These are phyloP conservation scores for Alligator sinensis DNA, from an alignment of 2,113 vertebrate species.

Conservation along the genomic window DNA sequence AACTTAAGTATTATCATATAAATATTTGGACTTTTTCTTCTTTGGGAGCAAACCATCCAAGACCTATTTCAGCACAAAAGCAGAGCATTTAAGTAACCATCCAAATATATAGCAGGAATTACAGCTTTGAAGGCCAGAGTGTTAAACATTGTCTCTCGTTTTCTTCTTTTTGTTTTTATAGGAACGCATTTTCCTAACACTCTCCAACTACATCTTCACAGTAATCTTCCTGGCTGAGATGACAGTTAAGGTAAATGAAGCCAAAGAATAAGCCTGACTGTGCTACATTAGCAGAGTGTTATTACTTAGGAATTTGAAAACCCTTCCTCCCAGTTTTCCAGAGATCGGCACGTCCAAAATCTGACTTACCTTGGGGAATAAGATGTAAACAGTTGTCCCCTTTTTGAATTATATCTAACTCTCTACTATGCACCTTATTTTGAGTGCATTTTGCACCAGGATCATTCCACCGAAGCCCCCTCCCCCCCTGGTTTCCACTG, in stretches of 20 bases:
- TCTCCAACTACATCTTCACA: conserved; percentile 99
- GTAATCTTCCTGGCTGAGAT: conserved; percentile 97
- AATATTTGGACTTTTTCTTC: conserved; percentile 10
- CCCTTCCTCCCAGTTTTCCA: background rate
- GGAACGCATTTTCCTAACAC: conserved; percentile 95
- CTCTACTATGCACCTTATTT: conserved; percentile 3
- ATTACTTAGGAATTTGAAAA: background rate
- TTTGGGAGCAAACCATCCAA: background rate
- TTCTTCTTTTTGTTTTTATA: conserved; percentile 68
- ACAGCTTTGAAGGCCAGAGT: background rate
- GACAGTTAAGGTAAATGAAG: conserved; percentile 91
- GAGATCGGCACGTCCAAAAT: background rate
- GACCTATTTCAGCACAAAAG: background rate
- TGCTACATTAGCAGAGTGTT: conserved; percentile 3
- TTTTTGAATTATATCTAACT: background rate
- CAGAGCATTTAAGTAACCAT: background rate
- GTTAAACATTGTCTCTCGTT: background rate
- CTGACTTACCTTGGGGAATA: rapidly evolving
- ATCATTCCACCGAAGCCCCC: conserved; percentile 39
- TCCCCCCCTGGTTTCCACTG: conserved; percentile 47
- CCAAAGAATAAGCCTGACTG: background rate
- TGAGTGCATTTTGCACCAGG: conserved; percentile 23
- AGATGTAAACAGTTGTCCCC: background rate
- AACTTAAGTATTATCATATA: rapidly evolving
- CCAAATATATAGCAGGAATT: background rate